Evolutionary conservation across 2,113 vertebrate species (phyloP).

Genomic region (Daphoenositta chrysoptera): DNA sequence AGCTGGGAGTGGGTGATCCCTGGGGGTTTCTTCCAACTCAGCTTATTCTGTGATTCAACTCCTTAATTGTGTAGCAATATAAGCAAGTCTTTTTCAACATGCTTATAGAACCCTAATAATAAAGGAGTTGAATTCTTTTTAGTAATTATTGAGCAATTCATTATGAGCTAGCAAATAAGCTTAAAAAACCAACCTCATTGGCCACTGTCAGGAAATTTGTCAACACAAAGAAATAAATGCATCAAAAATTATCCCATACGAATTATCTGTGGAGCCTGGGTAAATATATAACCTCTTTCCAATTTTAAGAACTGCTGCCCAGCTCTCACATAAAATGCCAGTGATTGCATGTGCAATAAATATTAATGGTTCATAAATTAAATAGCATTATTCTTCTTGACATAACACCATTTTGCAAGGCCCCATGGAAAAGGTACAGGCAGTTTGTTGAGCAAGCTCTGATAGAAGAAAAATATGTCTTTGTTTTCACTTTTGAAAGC

Average conservation of each 20-base stretch:
- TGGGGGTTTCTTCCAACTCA: not conserved
- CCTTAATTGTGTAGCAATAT: not conserved
- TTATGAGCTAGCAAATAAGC: not conserved
- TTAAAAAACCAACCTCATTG: not conserved
- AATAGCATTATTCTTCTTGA: conserved; percentile 41
- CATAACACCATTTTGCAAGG: conserved; percentile 17
- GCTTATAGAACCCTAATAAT: not conserved
- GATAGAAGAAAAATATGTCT: conserved; percentile 4
- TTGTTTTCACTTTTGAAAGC: conserved; percentile 12
- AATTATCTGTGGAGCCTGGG: not conserved
- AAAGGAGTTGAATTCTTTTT: not conserved
- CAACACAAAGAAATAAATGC: not conserved
- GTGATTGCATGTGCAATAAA: conserved; percentile 28
- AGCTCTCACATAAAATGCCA: conserved; percentile 4
- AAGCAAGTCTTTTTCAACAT: not conserved
- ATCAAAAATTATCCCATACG: not conserved
- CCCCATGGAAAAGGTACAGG: not conserved
- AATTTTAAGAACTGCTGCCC: conserved; percentile 23
- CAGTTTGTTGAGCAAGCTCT: not conserved
- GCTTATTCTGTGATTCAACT: not conserved
- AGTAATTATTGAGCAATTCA: not conserved
- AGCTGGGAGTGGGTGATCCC: not conserved
- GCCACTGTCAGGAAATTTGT: not conserved
- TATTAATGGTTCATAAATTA: conserved; percentile 53
- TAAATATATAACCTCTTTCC: not conserved